These are phyloP conservation scores for Drosophila ficusphila DNA, from an alignment of 1,140 invertebrate genomes.

Conservation along the genomic window DNA sequence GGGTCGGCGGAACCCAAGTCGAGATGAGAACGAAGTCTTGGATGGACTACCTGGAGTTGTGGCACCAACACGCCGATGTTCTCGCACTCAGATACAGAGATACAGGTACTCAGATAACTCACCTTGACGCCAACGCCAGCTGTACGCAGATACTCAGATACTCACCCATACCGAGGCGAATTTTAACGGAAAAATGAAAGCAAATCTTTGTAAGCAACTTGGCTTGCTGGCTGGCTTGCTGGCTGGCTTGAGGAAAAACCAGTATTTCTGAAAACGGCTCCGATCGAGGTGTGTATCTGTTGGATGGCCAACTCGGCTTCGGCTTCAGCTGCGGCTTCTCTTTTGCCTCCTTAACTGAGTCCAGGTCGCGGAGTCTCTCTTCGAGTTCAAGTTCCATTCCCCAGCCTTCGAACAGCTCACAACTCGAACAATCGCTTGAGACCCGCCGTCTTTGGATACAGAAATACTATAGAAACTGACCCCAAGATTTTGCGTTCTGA, in stretches of 20 bases:
- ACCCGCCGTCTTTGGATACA: neutral
- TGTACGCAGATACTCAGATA: slow-evolving; percentile 18
- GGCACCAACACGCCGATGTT: slow-evolving; percentile 5
- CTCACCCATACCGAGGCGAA: slow-evolving; percentile 16
- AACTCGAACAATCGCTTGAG: neutral
- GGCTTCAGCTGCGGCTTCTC: no score
- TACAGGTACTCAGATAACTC: slow-evolving; percentile 24
- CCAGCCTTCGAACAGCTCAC: neutral
- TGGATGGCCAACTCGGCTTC: slow-evolving; percentile 27
- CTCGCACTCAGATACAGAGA: slow-evolving; percentile 17
- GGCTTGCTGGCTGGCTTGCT: slow-evolving; percentile 58
- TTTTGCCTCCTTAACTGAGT: slow-evolving; percentile 27
- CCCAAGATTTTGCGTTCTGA: neutral
- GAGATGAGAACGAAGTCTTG: slow-evolving; percentile 34
- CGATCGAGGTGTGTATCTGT: slow-evolving; percentile 65
- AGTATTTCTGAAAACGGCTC: slow-evolving; percentile 66
- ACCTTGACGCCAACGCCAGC: slow-evolving; percentile 34
- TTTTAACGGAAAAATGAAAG: slow-evolving; percentile 80
- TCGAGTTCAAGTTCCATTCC: slow-evolving; percentile 23
- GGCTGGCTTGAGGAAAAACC: slow-evolving; percentile 59
- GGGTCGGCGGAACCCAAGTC: slow-evolving; percentile 49
- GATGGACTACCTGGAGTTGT: slow-evolving; percentile 62
- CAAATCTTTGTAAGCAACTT: slow-evolving; percentile 77
- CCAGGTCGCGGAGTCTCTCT: neutral
- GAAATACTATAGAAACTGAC: neutral